Conservation (phyloP, 2,113 vertebrate species). For the Noctilio leporinus region DNA sequence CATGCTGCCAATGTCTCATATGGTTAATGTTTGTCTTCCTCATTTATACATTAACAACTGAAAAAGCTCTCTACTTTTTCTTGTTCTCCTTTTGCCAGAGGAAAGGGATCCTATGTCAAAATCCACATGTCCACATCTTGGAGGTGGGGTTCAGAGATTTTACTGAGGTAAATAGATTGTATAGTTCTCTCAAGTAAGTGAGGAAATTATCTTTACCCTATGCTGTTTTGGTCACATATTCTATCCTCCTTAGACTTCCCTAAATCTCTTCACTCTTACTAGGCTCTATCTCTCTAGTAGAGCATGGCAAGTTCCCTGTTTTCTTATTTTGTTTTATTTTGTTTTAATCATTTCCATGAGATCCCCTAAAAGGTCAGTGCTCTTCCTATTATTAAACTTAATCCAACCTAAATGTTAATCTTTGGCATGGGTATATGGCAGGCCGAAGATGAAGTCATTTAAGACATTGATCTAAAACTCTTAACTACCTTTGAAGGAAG, state of each 20-base stretch:
- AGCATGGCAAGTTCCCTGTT: background rate
- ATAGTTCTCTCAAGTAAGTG: rapidly evolving
- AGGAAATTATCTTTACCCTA: background rate
- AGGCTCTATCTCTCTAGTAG: background rate
- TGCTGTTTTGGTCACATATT: background rate
- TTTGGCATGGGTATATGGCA: background rate
- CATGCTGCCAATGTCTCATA: background rate
- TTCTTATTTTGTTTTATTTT: background rate
- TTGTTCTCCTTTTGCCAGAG: background rate
- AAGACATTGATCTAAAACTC: background rate
- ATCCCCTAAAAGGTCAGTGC: background rate
- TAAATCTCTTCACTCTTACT: background rate
- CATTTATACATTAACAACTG: background rate
- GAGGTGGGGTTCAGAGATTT: background rate
- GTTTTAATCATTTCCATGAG: background rate
- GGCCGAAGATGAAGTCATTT: background rate
- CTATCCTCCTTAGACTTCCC: background rate
- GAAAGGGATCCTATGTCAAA: background rate
- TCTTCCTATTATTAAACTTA: background rate
- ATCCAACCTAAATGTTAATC: background rate
- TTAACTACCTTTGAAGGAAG: background rate
- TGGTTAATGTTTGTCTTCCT: background rate
- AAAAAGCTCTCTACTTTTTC: background rate
- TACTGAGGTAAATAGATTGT: background rate
- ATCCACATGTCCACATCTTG: background rate